These are phyloP conservation scores for Tenualosa thibaudeaui DNA, from an alignment of 2,797 vertebrate species.

Conservation along the genomic window DNA sequence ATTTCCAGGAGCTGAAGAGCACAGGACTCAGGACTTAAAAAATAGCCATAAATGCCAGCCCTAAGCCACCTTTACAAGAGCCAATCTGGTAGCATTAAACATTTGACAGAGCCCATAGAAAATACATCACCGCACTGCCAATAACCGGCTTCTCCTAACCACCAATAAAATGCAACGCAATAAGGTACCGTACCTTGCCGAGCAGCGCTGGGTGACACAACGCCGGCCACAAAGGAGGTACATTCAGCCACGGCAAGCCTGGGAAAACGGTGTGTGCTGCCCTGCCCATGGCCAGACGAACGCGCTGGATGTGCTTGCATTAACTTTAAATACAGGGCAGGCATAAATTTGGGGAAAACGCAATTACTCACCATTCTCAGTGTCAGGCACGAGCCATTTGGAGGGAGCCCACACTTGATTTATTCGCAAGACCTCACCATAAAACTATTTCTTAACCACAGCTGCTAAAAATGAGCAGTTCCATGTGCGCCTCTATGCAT, in stretches of 20 bases:
- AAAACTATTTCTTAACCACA: slow-evolving; percentile 71
- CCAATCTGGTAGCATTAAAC: slow-evolving; percentile 37
- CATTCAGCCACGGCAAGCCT: not conserved
- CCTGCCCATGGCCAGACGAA: slow-evolving; percentile 38
- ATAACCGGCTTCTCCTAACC: slow-evolving; percentile 24
- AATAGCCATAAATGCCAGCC: slow-evolving; percentile 43
- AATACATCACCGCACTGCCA: slow-evolving; percentile 19
- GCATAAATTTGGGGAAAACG: slow-evolving; percentile 62
- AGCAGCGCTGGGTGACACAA: not conserved
- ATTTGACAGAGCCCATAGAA: slow-evolving; percentile 53
- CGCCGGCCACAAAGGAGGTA: not conserved
- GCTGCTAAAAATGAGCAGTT: slow-evolving; percentile 70
- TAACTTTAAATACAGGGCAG: slow-evolving; percentile 59
- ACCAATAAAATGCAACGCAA: not conserved
- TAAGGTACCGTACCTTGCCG: slow-evolving; percentile 4
- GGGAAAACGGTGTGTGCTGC: slow-evolving; percentile 6
- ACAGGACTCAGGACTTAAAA: not conserved
- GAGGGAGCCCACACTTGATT: slow-evolving; percentile 70
- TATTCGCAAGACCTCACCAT: slow-evolving; percentile 71
- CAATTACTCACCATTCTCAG: slow-evolving; percentile 63
- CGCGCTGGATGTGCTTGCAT: slow-evolving; percentile 39
- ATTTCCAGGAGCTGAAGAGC: slow-evolving; percentile 16
- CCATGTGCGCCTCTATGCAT: slow-evolving; percentile 41
- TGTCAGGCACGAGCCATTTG: slow-evolving; percentile 59
- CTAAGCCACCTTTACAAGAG: slow-evolving; percentile 42